A percentile compares a stretch with the other conserved stretches of the same genome.
These are phyloP conservation scores for Spinus olivaceus DNA, from an alignment of 2,797 vertebrate species.

Conservation along the genomic window DNA sequence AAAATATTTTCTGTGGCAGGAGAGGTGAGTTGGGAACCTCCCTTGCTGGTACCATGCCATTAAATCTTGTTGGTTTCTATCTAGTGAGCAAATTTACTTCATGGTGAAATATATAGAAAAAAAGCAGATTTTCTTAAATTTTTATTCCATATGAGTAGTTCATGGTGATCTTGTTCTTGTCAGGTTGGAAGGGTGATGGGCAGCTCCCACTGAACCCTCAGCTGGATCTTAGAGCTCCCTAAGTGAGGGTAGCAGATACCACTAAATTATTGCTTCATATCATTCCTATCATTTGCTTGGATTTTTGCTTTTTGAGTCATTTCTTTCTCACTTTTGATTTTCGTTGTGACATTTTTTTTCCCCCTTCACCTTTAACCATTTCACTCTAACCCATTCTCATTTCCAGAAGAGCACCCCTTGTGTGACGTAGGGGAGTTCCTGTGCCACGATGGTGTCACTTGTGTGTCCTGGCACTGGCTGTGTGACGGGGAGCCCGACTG, in stretches of 20 bases:
- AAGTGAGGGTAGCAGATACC: accelerated
- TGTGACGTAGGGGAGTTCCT: conserved; percentile 92
- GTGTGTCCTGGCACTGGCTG: conserved; percentile 89
- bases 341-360: not conserved
- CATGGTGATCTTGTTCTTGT: accelerated
- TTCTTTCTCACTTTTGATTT: not conserved
- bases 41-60: not conserved
- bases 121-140: not conserved
- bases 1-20: not conserved
- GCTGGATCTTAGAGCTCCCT: not conserved
- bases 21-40: not conserved
- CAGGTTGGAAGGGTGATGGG: not conserved
- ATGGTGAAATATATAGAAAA: not conserved
- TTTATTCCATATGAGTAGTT: not conserved
- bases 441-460: conserved; percentile 84
- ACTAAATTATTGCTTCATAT: not conserved
- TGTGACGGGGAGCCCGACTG: conserved; percentile 93
- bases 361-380: not conserved
- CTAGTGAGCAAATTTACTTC: not conserved
- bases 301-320: not conserved
- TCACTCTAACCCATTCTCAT: conserved; percentile 62
- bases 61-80: not conserved
- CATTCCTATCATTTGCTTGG: not conserved
- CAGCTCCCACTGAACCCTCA: not conserved
- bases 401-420: conserved; percentile 81